Conservation (phyloP, 2,888 invertebrate species). For the Epiperipatus broadwayi region DNA sequence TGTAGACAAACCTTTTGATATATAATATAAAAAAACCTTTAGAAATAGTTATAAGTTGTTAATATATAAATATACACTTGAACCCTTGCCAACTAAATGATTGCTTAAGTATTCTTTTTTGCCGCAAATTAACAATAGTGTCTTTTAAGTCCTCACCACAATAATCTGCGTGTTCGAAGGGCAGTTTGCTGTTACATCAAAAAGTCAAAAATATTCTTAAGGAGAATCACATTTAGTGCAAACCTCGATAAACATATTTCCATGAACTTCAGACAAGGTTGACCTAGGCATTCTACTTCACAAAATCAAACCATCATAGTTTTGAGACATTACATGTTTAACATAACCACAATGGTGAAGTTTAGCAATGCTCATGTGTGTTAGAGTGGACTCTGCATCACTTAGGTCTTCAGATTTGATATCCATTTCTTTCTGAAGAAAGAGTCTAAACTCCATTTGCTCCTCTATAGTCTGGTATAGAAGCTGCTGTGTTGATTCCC, state of each 20-base stretch:
- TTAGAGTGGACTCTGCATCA: constrained; percentile 71
- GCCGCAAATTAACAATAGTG: constrained; percentile 92
- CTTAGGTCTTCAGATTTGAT: constrained; percentile 69
- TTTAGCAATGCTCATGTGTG: constrained; percentile 80
- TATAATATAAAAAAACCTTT: no score
- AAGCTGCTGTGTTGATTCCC: no score
- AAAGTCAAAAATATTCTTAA: constrained; percentile 61
- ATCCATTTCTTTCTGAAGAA: no score
- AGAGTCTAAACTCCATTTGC: no score
- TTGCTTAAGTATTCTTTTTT: constrained; percentile 66
- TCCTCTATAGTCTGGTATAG: no score
- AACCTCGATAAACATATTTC: constrained; percentile 87
- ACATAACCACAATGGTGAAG: constrained; percentile 58
- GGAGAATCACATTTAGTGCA: constrained; percentile 58
- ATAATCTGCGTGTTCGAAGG: constrained; percentile 51
- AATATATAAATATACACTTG: no score
- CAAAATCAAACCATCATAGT: constrained; percentile 88
- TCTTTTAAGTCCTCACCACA: constrained; percentile 56
- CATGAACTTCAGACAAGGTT: constrained; percentile 78
- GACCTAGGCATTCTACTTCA: constrained; percentile 47
- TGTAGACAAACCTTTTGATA: no score
- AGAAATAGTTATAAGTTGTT: no score
- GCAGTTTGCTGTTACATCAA: constrained; percentile 93
- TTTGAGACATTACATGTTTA: constrained; percentile 83
- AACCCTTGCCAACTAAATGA: constrained; percentile 89